Evolutionary conservation across 2,888 invertebrate genomes (phyloP), one percentile per base, ranked within the genome.

Genomic region (Alcis repandata): DNA sequence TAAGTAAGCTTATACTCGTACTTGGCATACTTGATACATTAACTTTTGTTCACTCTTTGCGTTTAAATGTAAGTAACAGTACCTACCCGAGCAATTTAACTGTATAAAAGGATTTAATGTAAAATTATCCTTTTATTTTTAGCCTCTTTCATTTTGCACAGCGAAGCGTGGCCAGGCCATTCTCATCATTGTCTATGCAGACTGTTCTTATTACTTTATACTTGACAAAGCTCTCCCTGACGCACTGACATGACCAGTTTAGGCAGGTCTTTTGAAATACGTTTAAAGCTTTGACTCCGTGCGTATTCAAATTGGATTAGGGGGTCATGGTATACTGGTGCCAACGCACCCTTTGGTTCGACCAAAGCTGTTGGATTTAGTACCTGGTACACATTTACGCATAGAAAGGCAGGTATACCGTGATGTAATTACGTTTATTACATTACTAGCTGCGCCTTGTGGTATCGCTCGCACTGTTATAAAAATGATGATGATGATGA

Each of bases 211-310:
- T 75, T 75, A 75, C 74, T 73, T 74, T 75, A 73, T 68, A 68
- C 71, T 73, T 78, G 71, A 80, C 80, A 82, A 80, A 78, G 76
- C 74, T 69, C 68, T 83, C 80, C 79, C 77, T 77, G 74, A 68
- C 75, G 75, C 76, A 79, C 71, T 75, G 75, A 71, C 64, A 71
- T 66, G 68, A 66, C 84, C 80, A 84, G 67, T 68, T 65, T 64
- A 71, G 69, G 61, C 22, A 70, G 84, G 73, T 57, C 81, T 72
- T 46, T 74, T 46, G 62, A 78, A 71, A 72, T 54, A 71, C 60
- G 58, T 54, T 51, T 38, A 62, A 57, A 58, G 62, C 53, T 64
- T 61, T 63, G 27, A 53, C 41, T 54, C 61, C 41, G 63, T 71
- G 54, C 36, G 46, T 54, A 60, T 63, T 71, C 62, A 73, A 78